Evolutionary conservation across 2,113 vertebrate genomes (phyloP).

Genomic region (Upupa epops): DNA sequence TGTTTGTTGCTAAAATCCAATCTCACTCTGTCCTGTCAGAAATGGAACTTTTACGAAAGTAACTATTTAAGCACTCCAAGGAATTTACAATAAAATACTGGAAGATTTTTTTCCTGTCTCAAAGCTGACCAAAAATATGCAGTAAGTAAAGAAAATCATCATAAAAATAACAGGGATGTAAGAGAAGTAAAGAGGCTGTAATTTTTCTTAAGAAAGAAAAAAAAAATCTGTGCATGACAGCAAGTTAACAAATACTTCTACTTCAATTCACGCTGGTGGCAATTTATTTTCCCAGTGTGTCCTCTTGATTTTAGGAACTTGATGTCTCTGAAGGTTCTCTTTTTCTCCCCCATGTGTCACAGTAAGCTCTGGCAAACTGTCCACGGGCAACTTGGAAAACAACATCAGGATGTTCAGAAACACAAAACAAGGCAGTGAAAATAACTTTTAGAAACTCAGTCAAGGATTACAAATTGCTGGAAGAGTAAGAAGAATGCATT

Average conservation of each 20-base stretch:
- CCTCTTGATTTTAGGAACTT: conserved; percentile 19
- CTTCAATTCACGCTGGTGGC: conserved; percentile 11
- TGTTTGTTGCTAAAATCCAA: background rate
- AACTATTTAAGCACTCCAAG: background rate
- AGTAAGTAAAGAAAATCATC: background rate
- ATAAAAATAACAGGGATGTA: background rate
- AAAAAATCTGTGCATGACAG: background rate
- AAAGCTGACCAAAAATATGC: background rate
- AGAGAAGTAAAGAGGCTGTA: background rate
- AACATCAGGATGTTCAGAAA: background rate
- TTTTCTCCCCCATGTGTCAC: background rate
- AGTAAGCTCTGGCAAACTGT: conserved; percentile 21
- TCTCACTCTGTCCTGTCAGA: background rate
- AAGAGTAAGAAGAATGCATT: background rate
- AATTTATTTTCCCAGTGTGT: conserved; percentile 47
- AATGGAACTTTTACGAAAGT: background rate
- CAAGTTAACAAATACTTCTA: conserved; percentile 48
- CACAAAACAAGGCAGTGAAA: background rate
- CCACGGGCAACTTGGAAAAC: conserved; percentile 12
- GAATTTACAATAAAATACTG: background rate
- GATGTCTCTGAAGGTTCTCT: conserved; percentile 17
- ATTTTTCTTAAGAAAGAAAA: background rate
- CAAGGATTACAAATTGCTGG: background rate
- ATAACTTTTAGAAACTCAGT: background rate
- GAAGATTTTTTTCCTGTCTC: background rate